Base-by-base conservation (phyloP, 2,113 vertebrate species). In the Indicator indicator region DNA sequence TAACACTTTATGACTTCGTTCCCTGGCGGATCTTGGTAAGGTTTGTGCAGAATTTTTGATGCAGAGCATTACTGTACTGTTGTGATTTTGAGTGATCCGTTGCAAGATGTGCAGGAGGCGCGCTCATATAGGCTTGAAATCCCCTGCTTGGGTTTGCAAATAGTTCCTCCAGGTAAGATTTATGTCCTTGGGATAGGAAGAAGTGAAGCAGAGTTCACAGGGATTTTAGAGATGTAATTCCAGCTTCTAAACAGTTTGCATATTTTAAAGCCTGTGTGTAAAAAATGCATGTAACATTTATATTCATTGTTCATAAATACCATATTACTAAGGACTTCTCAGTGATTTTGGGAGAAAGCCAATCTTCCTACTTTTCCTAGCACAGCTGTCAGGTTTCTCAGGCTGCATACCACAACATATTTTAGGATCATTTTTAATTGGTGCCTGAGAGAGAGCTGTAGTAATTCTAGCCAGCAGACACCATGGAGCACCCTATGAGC, bases 71-170 rank as follows among this genome's bases (percentile, higher is more conserved):
- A 72, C 62, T 6, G 0, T 5, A 4, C 79, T 86, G 70, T 73
- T 88, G 67, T n/a, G 64, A 16, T 94, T 83, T 84, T 70, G 85
- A 96, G 69, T 93, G 93, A 95, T 93, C 74, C 42, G 26, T 80
- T 64, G 46, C 8, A 27, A 81, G 60, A 83, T 44, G 36, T 50
- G 64, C 67, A 62, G 64, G 21, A 80, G 48, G 27, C 64, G 27
- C 64, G 62, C 58, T 88, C 73, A 56, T 14, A 62, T 13, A 80
- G 79, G 55, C 42, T 87, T 85, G 83, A 92, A 92, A 63, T 85
- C 77, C 65, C 60, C 84, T 86, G 48, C 54, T 62, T 65, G 62
- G 42, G 48, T 69, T 70, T 92, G 88, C 69, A 96, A 97, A 92
- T 58, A 36, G 60, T n/a, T 85, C 64, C 40, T 71, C 38, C 20